A percentile compares a stretch with the other conserved stretches of the same genome.
phyloP scores from a whole-genome alignment of 2,113 vertebrate genomes.

The Oenanthe melanoleuca region DNA sequence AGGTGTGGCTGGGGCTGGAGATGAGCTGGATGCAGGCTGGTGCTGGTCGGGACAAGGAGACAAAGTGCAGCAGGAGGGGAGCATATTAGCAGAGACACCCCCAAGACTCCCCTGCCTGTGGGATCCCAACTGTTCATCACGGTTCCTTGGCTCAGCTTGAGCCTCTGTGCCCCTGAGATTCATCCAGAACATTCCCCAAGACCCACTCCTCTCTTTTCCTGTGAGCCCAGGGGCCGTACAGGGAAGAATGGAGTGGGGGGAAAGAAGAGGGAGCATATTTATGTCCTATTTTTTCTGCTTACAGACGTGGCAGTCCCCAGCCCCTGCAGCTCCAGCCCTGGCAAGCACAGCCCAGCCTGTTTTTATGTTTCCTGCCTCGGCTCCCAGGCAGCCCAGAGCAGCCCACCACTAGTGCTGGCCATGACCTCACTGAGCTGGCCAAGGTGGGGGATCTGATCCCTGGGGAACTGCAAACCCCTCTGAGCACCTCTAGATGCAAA shows the following conservation, averaged over 20 bases:
- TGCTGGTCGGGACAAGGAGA: not conserved
- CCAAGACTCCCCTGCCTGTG: rapidly evolving
- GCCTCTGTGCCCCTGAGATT: not conserved
- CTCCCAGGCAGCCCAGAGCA: not conserved
- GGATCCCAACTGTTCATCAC: not conserved
- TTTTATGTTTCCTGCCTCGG: slow-evolving; percentile 54
- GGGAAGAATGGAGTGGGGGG: not conserved
- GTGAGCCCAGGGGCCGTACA: rapidly evolving
- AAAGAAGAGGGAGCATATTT: not conserved
- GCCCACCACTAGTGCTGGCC: rapidly evolving
- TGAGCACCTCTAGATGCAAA: not conserved
- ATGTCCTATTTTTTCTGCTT: not conserved
- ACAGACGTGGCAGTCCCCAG: slow-evolving; percentile 31
- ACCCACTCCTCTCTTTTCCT: not conserved
- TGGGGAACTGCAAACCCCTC: not conserved
- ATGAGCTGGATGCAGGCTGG: not conserved
- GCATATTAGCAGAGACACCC: not conserved
- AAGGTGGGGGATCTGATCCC: not conserved
- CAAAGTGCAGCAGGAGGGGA: not conserved
- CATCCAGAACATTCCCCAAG: not conserved
- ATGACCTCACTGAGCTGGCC: rapidly evolving
- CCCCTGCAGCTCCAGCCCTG: slow-evolving; percentile 12
- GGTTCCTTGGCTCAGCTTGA: not conserved
- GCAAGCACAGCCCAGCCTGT: slow-evolving; percentile 22
- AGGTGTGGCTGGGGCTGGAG: rapidly evolving